Conservation (phyloP, 2,113 vertebrate genomes). For the Trematomus loennbergii region DNA sequence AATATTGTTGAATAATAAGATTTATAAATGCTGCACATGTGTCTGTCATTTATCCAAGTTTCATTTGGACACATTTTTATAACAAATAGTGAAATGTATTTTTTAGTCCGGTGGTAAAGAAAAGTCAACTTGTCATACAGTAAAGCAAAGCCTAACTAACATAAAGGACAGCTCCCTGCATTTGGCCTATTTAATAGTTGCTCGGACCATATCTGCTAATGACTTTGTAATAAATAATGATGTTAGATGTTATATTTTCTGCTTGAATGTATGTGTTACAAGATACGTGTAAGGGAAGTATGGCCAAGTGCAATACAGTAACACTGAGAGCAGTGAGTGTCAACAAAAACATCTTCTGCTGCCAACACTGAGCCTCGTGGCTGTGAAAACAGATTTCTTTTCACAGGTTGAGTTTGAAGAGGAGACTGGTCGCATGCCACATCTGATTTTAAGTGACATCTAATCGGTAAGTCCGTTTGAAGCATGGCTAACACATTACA, state of each 20-base stretch:
- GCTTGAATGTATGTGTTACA: not conserved
- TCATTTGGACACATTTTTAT: not conserved
- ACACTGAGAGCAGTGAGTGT: not conserved
- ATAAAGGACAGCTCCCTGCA: not conserved
- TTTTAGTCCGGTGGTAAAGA: not conserved
- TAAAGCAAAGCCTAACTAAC: not conserved
- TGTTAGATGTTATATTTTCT: constrained; percentile 14
- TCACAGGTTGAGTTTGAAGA: not conserved
- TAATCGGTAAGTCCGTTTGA: not conserved
- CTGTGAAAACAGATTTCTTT: not conserved
- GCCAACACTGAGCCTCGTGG: not conserved
- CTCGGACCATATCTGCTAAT: not conserved
- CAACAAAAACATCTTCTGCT: not conserved
- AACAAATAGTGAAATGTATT: not conserved
- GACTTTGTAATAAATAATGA: constrained; percentile 7
- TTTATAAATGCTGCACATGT: constrained; percentile 86
- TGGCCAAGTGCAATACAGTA: not conserved
- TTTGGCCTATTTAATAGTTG: not conserved
- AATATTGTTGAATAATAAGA: constrained; percentile 91
- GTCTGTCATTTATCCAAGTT: constrained; percentile 33
- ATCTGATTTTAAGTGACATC: not conserved
- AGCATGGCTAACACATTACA: not conserved
- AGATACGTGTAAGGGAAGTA: not conserved
- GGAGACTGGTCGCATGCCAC: too few relatives aligned
- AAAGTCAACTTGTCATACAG: not conserved